These are phyloP conservation scores for Gavia stellata DNA, from an alignment of 2,113 vertebrate species.

Conservation along the genomic window DNA sequence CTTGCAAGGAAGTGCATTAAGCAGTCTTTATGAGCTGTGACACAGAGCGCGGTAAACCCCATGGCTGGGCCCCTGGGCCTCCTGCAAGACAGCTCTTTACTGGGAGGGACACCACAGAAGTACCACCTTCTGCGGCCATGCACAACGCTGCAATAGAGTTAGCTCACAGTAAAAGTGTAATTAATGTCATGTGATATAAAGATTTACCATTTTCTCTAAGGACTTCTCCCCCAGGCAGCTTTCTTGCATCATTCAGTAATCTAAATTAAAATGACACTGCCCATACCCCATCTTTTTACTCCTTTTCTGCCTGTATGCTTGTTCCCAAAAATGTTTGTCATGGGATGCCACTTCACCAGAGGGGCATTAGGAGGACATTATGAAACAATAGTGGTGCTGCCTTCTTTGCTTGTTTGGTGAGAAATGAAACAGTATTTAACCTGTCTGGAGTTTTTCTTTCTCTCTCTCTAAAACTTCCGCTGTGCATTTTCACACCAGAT, in stretches of 20 bases:
- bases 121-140: background rate
- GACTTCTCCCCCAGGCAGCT: conserved; percentile 4
- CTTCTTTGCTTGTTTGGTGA: background rate
- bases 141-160: conserved; percentile 16
- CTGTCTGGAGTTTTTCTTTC: background rate
- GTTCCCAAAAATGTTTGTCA: background rate
- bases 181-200: conserved; percentile 40
- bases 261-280: background rate
- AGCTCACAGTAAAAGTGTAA: conserved; percentile 38
- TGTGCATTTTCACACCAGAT: background rate
- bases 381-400: background rate
- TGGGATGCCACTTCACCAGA: background rate
- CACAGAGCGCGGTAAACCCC: background rate
- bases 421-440: background rate
- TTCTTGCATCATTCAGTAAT: background rate
- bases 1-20: background rate
- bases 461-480: background rate
- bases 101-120: background rate
- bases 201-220: conserved; percentile 52
- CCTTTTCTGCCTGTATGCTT: background rate
- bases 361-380: background rate
- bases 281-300: background rate
- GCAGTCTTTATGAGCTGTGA: conserved; percentile 8
- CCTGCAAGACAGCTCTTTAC: background rate
- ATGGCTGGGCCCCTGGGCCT: background rate